Evolutionary conservation across 2,888 invertebrate species (phyloP).

Genomic region (Callimorpha dominula): DNA sequence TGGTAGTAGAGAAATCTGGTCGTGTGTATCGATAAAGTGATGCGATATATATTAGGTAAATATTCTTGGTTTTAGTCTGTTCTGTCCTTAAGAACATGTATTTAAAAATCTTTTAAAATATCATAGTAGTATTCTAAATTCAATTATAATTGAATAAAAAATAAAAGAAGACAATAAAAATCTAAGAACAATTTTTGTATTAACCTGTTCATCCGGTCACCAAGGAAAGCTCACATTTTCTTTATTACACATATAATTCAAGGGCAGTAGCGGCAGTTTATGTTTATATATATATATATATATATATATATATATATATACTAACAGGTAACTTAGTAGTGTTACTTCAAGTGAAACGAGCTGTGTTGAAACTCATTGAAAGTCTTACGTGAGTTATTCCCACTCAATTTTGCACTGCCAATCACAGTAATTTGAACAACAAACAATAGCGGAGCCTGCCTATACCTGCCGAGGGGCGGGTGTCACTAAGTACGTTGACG

Average conservation of each 20-base stretch:
- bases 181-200: not conserved
- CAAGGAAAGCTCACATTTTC: not conserved
- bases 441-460: slow-evolving; percentile 49
- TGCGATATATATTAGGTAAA: not conserved
- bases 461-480: slow-evolving; percentile 45
- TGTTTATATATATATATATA: too few species aligned
- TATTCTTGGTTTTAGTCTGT: not conserved
- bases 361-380: slow-evolving; percentile 33
- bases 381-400: slow-evolving; percentile 43
- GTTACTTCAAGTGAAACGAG: slow-evolving; percentile 22
- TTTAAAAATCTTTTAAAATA: too few species aligned
- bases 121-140: not conserved
- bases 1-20: slow-evolving; percentile 3
- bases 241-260: not conserved
- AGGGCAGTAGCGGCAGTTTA: not conserved
- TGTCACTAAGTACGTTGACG: slow-evolving; percentile 35
- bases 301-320: not conserved
- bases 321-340: slow-evolving; percentile 1
- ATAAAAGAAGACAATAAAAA: not conserved
- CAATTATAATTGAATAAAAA: too few species aligned
- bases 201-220: not conserved
- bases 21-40: not conserved
- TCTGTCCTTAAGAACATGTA: too few species aligned
- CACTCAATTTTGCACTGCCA: slow-evolving; percentile 52
- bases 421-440: slow-evolving; percentile 54